Percentiles rank a stretch among this genome's conserved stretches.
Conservation (phyloP, 2,113 vertebrate species). For the Saccopteryx leptura region DNA sequence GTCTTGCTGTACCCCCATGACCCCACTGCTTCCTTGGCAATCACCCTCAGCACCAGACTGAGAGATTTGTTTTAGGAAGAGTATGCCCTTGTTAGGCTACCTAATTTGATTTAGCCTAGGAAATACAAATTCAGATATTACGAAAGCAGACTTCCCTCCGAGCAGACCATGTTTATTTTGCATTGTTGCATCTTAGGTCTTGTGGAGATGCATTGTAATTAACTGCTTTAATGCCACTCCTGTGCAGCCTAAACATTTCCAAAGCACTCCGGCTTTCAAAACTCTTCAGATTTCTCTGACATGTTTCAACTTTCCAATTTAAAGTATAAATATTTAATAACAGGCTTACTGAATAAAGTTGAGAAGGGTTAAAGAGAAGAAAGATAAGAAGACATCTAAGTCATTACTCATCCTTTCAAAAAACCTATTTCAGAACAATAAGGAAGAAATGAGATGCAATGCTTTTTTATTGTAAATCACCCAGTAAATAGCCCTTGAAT, state of each 20-base stretch:
- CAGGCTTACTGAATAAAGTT: not conserved
- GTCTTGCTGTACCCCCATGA: not conserved
- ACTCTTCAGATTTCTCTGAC: not conserved
- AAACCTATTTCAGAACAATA: not conserved
- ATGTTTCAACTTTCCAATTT: not conserved
- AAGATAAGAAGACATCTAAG: not conserved
- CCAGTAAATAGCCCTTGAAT: not conserved
- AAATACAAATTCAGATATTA: not conserved
- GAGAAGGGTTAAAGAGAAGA: not conserved
- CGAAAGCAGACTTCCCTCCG: not conserved
- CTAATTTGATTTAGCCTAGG: not conserved
- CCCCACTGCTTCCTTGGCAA: not conserved
- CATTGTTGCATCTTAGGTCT: not conserved
- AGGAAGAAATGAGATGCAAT: not conserved
- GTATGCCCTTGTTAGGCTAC: not conserved
- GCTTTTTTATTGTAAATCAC: not conserved
- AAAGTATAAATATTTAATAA: slow-evolving; percentile 9
- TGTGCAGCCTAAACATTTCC: not conserved
- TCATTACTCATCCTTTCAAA: slow-evolving; percentile 2
- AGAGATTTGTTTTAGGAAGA: not conserved
- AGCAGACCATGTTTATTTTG: not conserved
- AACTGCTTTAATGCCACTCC: not conserved
- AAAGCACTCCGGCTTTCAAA: not conserved
- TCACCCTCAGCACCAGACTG: not conserved
- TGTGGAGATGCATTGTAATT: not conserved